Base-by-base conservation (phyloP, 2,888 invertebrate genomes). In the Stictocephala bisonia region DNA sequence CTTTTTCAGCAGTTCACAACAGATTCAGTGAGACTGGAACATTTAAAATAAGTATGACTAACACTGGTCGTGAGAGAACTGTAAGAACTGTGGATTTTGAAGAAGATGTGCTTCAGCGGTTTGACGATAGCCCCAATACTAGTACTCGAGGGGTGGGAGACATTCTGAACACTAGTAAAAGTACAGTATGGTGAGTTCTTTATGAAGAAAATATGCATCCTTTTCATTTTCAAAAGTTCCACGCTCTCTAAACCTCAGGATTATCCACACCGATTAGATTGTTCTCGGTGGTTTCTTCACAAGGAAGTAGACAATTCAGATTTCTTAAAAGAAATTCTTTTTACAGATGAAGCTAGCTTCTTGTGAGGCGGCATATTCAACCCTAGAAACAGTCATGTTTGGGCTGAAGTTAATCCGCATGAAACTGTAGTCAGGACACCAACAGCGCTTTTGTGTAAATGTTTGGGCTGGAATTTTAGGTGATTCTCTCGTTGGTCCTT, bases 301-400 rank as follows among this genome's bases (percentile, higher is more conserved):
- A 68, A 60, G 44, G 6, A 44, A 48, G 48, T 26, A 20, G 71
- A 56, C 20, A 29, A 66, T n/a, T 51, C 51, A 41, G 40, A 51
- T 29, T 67, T 72, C 27, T 51, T 40, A 13, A 50, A 53, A 66
- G 22, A n/a, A 15, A 44, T 51, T 15, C 51, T 40, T 15, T 64
- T 50, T 7, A 35, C 50, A 1, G 40, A 64, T 26, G 64, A 66
- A 50, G 41, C 29, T 11, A 51, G 50, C 9, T 64, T 72, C 51
- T 50, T 31, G 9, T 20, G 53, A n/a, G 56, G 41, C 31, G 56
- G 71, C 15, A 44, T 60, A 26, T 71, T 71, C 26, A 71, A 71
- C 51, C 13, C 22, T 18, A 50, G 26, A 18, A 71, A 71, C 35
- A 71, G n/a, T 48, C 71, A 71, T 22, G 15, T 18, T 72, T n/a